Evolutionary conservation across 2,888 invertebrate genomes (phyloP), one percentile per base, ranked within the genome.

Genomic region (Thalpophila matura): DNA sequence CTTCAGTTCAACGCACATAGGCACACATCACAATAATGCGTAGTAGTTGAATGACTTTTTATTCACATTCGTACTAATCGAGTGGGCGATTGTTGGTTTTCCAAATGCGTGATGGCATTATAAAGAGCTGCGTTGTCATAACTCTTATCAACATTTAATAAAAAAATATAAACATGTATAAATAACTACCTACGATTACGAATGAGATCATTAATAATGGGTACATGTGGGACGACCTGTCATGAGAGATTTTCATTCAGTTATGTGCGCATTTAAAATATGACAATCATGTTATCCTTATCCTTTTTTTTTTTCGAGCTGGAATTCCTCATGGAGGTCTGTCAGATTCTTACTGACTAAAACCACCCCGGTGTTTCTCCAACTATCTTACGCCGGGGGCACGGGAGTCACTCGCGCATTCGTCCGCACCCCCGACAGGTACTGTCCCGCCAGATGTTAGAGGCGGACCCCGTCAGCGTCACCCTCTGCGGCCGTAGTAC

Each of bases 1-100:
- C 66, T 31, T 33, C 9, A 26, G 66, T 57, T 65, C 49, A 51
- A 65, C 50, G 45, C 38, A 38, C 22, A 53, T 43, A 22, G 7
- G n/a, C 38, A 16, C 12, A n/a, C n/a, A n/a, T n/a, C n/a, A n/a
- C n/a, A 18, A 16, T 10, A n/a, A 27, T 56, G 49, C 50, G 45
- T 58, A 58, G 38, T 37, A 29, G 24, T 51, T 46, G 42, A 42
- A 49, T 33, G 31, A 47, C 46, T 54, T 68, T 59, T 51, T 37
- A 51, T 51, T 40, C 27, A 47, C 51, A 54, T 64, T 64, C 27
- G 31, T 58, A 50, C 26, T 37, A 38, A 45, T 37, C 29, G 55
- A 26, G 50, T 61, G 37, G 67, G 62, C 46, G 50, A 18, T 24
- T 50, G 35, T 55, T 33, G 27, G 27, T 33, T 38, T 50, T 38